These are phyloP conservation scores for Plebejus argus DNA, from an alignment of 2,888 invertebrate species.

Conservation along the genomic window DNA sequence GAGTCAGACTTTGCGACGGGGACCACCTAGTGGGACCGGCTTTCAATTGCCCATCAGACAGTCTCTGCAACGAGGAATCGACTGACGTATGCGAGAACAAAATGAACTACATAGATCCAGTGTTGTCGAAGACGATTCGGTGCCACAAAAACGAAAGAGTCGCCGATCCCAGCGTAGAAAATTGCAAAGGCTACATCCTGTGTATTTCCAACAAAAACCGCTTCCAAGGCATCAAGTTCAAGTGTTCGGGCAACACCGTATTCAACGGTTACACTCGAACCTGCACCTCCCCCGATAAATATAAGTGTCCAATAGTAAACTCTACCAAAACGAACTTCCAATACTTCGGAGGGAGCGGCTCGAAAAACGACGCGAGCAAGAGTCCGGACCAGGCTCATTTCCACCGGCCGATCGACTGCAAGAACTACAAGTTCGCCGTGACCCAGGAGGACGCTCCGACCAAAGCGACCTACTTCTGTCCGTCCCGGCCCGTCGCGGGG, in stretches of 20 bases:
- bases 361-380: slow-evolving; percentile 48
- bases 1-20: slow-evolving; percentile 64
- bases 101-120: slow-evolving; percentile 63
- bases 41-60: slow-evolving; percentile 66
- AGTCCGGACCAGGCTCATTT: slow-evolving; percentile 39
- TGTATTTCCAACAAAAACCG: slow-evolving; percentile 70
- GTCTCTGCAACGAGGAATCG: slow-evolving; percentile 70
- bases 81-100: slow-evolving; percentile 66
- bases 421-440: slow-evolving; percentile 69
- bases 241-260: slow-evolving; percentile 68
- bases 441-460: slow-evolving; percentile 59
- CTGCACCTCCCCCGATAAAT: slow-evolving; percentile 65
- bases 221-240: slow-evolving; percentile 72
- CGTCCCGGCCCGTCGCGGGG: slow-evolving; percentile 59
- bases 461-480: slow-evolving; percentile 68
- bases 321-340: slow-evolving; percentile 49
- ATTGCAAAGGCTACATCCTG: slow-evolving; percentile 73
- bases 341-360: slow-evolving; percentile 51
- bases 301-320: slow-evolving; percentile 62
- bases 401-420: slow-evolving; percentile 64
- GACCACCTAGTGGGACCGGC: slow-evolving; percentile 60
- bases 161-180: slow-evolving; percentile 66
- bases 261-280: slow-evolving; percentile 68
- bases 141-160: slow-evolving; percentile 68
- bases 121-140: slow-evolving; percentile 55